Percentiles rank a stretch among this genome's conserved stretches.
phyloP scores from a whole-genome alignment of 2,113 vertebrate genomes.

The Macrotus californicus region DNA sequence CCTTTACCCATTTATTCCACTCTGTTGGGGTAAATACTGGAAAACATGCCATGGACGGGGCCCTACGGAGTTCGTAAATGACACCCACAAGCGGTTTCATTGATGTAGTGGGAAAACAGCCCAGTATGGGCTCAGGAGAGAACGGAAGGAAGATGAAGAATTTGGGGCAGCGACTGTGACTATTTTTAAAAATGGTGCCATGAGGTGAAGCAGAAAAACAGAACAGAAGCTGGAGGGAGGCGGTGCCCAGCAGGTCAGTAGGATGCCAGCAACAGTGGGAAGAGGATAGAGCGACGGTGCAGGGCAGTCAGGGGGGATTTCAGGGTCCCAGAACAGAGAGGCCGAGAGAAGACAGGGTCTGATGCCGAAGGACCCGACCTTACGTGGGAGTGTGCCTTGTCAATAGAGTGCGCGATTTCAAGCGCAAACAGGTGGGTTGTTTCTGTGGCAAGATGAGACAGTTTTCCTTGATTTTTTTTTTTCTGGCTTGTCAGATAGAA shows the following conservation, averaged over 20 bases:
- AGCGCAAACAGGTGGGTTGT: not conserved
- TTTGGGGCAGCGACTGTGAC: not conserved
- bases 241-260: not conserved
- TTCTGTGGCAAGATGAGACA: not conserved
- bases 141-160: not conserved
- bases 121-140: not conserved
- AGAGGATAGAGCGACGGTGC: not conserved
- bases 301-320: not conserved
- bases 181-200: not conserved
- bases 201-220: slow-evolving; percentile 12
- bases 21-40: not conserved
- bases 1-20: not conserved
- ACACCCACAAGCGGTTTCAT: not conserved
- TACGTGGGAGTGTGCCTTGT: not conserved
- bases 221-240: not conserved
- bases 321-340: not conserved
- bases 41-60: not conserved
- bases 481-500: not conserved
- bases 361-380: not conserved
- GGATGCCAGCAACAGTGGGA: not conserved
- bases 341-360: not conserved
- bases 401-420: not conserved
- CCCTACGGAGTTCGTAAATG: not conserved
- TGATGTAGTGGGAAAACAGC: not conserved
- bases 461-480: not conserved